Base-by-base conservation (phyloP, 2,797 vertebrate species). In the Alfaro cultratus region DNA sequence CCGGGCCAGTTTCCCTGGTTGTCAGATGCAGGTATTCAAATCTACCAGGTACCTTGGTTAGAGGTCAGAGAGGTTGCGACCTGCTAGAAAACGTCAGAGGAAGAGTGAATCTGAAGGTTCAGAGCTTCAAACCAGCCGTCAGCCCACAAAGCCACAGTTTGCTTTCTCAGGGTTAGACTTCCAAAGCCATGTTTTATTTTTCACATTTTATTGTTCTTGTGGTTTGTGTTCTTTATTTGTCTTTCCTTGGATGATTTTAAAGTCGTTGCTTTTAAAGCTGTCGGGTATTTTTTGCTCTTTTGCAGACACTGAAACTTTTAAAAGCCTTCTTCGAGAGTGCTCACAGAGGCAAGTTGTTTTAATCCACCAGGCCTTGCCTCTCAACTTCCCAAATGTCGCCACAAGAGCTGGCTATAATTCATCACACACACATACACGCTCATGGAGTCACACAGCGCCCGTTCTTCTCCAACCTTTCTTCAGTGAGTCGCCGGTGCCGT, bases 311-410 rank as follows among this genome's bases (percentile, higher is more conserved):
- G 41, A 21, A 26, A 26, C 62, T 79, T 79, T 77, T 64, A 83
- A 47, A 76, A 85, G 78, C 43, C 23, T 76, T 39, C 79, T 88
- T 81, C 70, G 53, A 86, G 68, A 49, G 26, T 83, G 88, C 85
- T 90, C 84, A 88, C 86, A 92, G 86, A 81, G 86, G 80, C 81
- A 29, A 87, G 82, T 87, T 83, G 84, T 78, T 78, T 83, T 93
- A 92, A 92, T 93, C 92, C 93, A 89, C 92, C 91, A 90, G 87
- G 92, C 90, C 93, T 92, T 92, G 85, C 79, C 83, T 91, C 91
- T 92, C 88, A 88, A 90, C 90, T 88, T 91, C 83, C 85, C 81
- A 89, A 91, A 93, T 91, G 89, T 81, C 70, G 80, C 85, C 89
- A 85, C 82, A 87, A 92, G 84, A 91, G 89, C 84, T 43, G 79